A percentile compares a stretch with the other conserved stretches of the same genome.
phyloP scores from a whole-genome alignment of 2,113 vertebrate genomes.

The Odontophorus gujanensis region DNA sequence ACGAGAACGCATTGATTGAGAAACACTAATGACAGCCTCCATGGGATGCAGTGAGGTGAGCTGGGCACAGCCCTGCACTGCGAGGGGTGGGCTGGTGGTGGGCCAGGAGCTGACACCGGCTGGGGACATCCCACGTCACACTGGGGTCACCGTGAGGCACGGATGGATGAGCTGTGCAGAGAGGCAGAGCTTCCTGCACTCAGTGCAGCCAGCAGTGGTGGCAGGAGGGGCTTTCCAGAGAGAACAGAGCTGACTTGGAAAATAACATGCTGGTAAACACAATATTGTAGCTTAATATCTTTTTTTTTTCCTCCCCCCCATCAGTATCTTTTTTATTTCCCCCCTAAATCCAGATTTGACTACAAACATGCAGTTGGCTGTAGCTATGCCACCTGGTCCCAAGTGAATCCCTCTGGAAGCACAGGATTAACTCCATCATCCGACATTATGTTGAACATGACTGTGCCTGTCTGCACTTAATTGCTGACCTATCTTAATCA shows the following conservation, averaged over 20 bases:
- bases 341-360: background rate
- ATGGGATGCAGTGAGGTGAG: accelerated
- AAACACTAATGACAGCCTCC: conserved; percentile 8
- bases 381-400: background rate
- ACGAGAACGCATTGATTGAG: conserved; percentile 41
- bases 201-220: background rate
- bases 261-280: background rate
- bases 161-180: accelerated
- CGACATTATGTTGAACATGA: background rate
- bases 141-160: accelerated
- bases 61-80: background rate
- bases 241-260: background rate
- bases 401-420: background rate
- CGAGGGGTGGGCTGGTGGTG: background rate
- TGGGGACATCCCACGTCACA: background rate
- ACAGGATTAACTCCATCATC: background rate
- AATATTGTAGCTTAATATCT: background rate
- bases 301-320: background rate
- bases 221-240: background rate
- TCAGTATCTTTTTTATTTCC: background rate
- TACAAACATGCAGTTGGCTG: background rate
- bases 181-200: background rate
- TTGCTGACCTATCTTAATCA: conserved; percentile 66
- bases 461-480: conserved; percentile 32
- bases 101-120: background rate